Percentiles rank a stretch among this genome's conserved stretches.
Conservation (phyloP, 2,797 vertebrate genomes). For the Cichlasoma orientale region DNA sequence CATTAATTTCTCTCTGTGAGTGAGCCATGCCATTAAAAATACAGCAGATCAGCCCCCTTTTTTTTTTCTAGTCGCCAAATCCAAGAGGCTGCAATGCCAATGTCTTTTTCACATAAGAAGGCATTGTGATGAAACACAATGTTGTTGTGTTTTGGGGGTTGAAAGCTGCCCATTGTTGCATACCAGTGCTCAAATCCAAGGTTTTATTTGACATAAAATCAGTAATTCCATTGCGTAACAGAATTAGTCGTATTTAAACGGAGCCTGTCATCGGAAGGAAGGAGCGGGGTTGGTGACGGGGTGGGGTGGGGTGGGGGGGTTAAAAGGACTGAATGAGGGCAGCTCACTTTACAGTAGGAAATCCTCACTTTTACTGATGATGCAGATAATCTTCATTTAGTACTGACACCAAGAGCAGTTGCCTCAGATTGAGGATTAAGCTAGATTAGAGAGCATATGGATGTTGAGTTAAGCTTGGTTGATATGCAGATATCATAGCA, state of each 20-base stretch:
- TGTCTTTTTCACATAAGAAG: constrained; percentile 54
- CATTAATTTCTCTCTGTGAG: constrained; percentile 54
- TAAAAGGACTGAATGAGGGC: constrained; percentile 10
- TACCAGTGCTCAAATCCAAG: constrained; percentile 54
- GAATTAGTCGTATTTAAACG: constrained; percentile 71
- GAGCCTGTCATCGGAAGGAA: constrained; percentile 51
- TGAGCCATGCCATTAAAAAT: constrained; percentile 61
- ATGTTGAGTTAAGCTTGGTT: constrained; percentile 34
- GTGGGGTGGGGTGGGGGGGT: not conserved
- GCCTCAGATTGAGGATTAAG: constrained; percentile 55
- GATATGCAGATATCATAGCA: constrained; percentile 25
- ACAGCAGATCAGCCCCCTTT: constrained; percentile 45
- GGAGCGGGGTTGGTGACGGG: not conserved
- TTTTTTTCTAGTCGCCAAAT: constrained; percentile 31
- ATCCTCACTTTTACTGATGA: constrained; percentile 61
- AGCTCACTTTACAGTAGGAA: constrained; percentile 62
- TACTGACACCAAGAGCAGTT: constrained; percentile 52
- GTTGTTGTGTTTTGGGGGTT: constrained; percentile 71
- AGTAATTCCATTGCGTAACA: constrained; percentile 75
- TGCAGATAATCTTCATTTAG: constrained; percentile 64
- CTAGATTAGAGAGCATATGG: constrained; percentile 50
- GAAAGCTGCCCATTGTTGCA: constrained; percentile 70
- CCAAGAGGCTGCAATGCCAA: constrained; percentile 42
- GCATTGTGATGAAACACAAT: constrained; percentile 72
- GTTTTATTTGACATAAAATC: constrained; percentile 76